phyloP scores from a whole-genome alignment of 2,888 invertebrate species.

The Epistrophe grossulariae region DNA sequence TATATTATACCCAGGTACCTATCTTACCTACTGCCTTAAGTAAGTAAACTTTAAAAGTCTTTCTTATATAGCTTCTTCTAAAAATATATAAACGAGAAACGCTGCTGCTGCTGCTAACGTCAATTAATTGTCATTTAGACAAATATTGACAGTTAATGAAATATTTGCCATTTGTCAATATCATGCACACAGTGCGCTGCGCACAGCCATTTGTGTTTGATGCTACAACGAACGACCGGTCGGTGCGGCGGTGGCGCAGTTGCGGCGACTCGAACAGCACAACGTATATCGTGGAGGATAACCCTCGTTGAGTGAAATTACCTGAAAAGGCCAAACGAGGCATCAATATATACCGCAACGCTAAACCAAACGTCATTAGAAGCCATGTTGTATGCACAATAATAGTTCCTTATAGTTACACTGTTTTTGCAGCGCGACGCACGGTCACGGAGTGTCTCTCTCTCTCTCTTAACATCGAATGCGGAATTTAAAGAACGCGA shows the following conservation, averaged over 20 bases:
- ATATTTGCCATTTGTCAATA: conserved; percentile 70
- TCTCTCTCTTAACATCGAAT: background rate
- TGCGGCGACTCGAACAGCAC: background rate
- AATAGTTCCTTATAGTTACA: conserved; percentile 2
- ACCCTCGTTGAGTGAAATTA: conserved; percentile 71
- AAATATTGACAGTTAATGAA: conserved; percentile 74
- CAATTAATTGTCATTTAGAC: conserved; percentile 74
- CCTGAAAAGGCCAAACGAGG: conserved; percentile 71
- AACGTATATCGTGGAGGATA: conserved; percentile 56
- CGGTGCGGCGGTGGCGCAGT: too few relatives aligned
- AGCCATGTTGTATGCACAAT: conserved; percentile 8
- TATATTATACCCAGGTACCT: background rate
- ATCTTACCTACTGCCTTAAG: conserved; percentile 4
- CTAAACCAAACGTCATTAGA: conserved; percentile 40
- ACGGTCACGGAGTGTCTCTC: background rate
- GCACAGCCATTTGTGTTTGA: conserved; percentile 6
- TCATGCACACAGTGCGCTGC: conserved; percentile 21
- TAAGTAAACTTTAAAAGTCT: conserved; percentile 56
- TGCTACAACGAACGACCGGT: background rate
- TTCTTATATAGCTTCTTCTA: conserved; percentile 56
- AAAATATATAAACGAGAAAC: conserved; percentile 8
- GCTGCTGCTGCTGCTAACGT: conserved; percentile 70
- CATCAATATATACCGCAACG: conserved; percentile 46
- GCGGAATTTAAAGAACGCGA: conserved; percentile 62
- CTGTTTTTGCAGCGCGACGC: background rate